Percentiles rank a stretch among this genome's conserved stretches.
Evolutionary conservation across 2,797 vertebrate genomes (phyloP).

Genomic region (Pseudochirops corinnae): DNA sequence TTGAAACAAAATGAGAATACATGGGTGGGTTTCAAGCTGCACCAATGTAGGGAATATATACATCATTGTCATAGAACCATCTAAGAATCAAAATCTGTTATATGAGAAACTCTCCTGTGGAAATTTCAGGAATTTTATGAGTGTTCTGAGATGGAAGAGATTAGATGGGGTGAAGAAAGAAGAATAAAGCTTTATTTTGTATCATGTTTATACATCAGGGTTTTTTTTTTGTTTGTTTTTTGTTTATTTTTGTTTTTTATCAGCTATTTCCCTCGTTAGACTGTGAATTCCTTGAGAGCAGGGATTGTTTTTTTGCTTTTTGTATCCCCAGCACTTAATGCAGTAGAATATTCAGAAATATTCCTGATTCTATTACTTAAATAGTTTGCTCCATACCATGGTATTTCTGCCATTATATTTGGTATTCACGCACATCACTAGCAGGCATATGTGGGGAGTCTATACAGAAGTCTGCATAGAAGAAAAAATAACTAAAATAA

Average conservation of each 20-base stretch:
- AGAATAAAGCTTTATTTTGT: neutral
- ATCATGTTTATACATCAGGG: neutral
- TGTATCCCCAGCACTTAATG: neutral
- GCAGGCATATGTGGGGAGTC: constrained; percentile 80
- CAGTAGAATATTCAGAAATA: neutral
- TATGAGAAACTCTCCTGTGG: neutral
- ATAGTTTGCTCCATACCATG: neutral
- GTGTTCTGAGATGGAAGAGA: neutral
- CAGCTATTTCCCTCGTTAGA: neutral
- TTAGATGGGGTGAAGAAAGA: too few species aligned
- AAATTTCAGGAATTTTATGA: neutral
- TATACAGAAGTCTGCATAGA: constrained; percentile 82
- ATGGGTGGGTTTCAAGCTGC: neutral
- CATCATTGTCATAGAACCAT: neutral
- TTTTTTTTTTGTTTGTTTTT: neutral
- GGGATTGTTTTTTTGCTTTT: neutral
- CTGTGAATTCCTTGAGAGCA: neutral
- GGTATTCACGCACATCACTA: constrained; percentile 78
- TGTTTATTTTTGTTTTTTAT: neutral
- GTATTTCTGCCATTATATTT: constrained; percentile 69
- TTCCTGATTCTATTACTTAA: neutral
- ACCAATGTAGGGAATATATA: neutral
- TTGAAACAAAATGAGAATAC: neutral
- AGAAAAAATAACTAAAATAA: constrained; percentile 84
- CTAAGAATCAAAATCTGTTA: neutral